phyloP scores from a whole-genome alignment of 1,140 invertebrate genomes.

The Panagrolaimus sp. region DNA sequence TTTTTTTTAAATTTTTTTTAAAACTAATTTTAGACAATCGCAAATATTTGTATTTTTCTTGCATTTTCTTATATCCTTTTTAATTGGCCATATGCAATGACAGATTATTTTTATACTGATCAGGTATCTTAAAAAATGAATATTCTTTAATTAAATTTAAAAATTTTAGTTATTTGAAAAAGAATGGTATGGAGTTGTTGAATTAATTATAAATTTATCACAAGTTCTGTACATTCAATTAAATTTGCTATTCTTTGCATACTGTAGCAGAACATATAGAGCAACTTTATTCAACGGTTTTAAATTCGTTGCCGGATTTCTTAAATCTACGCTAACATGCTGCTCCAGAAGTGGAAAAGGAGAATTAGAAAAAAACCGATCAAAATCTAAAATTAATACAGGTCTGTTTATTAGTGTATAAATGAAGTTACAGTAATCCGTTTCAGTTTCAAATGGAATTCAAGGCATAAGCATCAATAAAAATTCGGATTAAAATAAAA shows the following conservation, averaged over 20 bases:
- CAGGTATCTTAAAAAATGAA: conserved; percentile 12
- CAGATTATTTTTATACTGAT: conserved; percentile 34
- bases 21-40: conserved; percentile 25
- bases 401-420: too few species aligned
- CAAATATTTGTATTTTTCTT: conserved; percentile 38
- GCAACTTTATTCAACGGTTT: neutral
- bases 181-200: conserved; percentile 28
- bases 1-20: neutral
- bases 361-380: too few species aligned
- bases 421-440: too few species aligned
- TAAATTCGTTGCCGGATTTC: neutral
- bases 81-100: conserved; percentile 34
- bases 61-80: conserved; percentile 28
- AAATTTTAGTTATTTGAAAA: conserved; percentile 21
- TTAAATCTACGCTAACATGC: too few species aligned
- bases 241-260: conserved; percentile 30
- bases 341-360: too few species aligned
- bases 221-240: conserved; percentile 34
- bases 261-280: conserved; percentile 21
- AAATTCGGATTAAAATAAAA: too few species aligned
- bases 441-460: too few species aligned
- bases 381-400: too few species aligned
- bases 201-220: conserved; percentile 25
- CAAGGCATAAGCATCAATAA: too few species aligned
- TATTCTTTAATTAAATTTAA: neutral